Base-by-base conservation (phyloP, 2,888 invertebrate species). In the Idaea biselata region DNA sequence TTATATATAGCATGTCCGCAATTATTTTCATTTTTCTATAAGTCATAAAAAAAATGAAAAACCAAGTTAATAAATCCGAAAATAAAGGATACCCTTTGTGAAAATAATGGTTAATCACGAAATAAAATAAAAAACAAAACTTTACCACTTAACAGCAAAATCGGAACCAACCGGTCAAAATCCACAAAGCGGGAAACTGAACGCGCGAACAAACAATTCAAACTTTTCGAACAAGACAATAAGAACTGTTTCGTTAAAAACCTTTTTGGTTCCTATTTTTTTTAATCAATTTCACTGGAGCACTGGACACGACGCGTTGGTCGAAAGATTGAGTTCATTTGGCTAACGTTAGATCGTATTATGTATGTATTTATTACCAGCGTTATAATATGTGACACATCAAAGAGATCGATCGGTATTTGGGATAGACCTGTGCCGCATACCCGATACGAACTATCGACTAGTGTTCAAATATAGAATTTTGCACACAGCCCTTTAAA, bases 321-420 rank as follows among this genome's bases (percentile, higher is more conserved):
- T 86, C 86, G 86, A 87, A 86, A 81, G 88, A 84, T 91, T 86
- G 89, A 89, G 85, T 86, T 82, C 82, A 81, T 83, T 82, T 83
- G 86, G 85, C 88, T 79, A 80, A 81, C 82, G 84, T 80, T 78
- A 76, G 82, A 81, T 82, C 79, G 87, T 87, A 87, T 85, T 82
- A 84, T 79, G 88, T 84, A 88, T 89, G 89, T 91, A 91, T 92
- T 90, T 91, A 91, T 89, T 91, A 87, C 89, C 87, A 83, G 82
- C 81, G 83, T 79, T 80, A 84, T 87, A 83, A 80, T 82, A 73
- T 73, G 72, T 81, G 86, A 87, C 84, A 90, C 91, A 84, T 92
- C 91, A 92, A 92, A 91, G 91, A 82, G 84, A 87, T 90, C 89
- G 83, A 91, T 89, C 79, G 83, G 80, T 86, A 80, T 80, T 70